A percentile compares a stretch with the other conserved stretches of the same genome.
Evolutionary conservation across 2,797 vertebrate genomes (phyloP).

Genomic region (Pipistrellus pygmaeus): DNA sequence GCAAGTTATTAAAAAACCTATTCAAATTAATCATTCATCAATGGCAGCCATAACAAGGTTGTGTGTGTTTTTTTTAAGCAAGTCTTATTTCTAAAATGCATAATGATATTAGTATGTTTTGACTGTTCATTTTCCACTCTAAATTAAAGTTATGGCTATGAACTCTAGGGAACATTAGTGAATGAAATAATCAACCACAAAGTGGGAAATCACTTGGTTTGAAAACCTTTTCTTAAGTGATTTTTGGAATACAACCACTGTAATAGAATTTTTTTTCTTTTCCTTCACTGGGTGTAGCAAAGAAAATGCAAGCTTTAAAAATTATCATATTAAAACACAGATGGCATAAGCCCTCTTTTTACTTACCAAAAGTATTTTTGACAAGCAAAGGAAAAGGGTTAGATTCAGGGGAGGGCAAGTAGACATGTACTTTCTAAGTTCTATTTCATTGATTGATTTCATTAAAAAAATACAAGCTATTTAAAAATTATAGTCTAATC

Average conservation of each 20-base stretch:
- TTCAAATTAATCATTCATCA: slow-evolving; percentile 46
- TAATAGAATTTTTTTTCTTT: slow-evolving; percentile 30
- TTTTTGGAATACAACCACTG: slow-evolving; percentile 46
- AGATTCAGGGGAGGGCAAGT: slow-evolving; percentile 47
- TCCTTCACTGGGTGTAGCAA: neutral
- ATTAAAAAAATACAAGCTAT: slow-evolving; percentile 73
- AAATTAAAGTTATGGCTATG: slow-evolving; percentile 44
- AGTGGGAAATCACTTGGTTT: slow-evolving; percentile 36
- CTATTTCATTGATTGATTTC: slow-evolving; percentile 75
- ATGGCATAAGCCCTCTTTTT: slow-evolving; percentile 66
- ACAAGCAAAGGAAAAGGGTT: slow-evolving; percentile 67
- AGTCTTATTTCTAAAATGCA: neutral
- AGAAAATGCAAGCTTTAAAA: slow-evolving; percentile 66
- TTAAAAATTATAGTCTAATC: slow-evolving; percentile 69
- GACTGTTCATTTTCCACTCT: slow-evolving; percentile 41
- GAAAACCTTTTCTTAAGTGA: slow-evolving; percentile 58
- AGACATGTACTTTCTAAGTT: slow-evolving; percentile 66
- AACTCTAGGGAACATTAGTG: neutral
- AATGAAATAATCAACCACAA: slow-evolving; percentile 44
- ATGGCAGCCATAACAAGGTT: slow-evolving; percentile 44
- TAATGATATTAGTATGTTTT: neutral
- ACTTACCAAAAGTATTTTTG: slow-evolving; percentile 76
- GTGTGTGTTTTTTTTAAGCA: neutral
- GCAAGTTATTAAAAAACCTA: slow-evolving; percentile 44
- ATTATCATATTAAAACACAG: slow-evolving; percentile 79